Conservation (phyloP, 2,797 vertebrate genomes). For the Pseudomugil tenellus region DNA sequence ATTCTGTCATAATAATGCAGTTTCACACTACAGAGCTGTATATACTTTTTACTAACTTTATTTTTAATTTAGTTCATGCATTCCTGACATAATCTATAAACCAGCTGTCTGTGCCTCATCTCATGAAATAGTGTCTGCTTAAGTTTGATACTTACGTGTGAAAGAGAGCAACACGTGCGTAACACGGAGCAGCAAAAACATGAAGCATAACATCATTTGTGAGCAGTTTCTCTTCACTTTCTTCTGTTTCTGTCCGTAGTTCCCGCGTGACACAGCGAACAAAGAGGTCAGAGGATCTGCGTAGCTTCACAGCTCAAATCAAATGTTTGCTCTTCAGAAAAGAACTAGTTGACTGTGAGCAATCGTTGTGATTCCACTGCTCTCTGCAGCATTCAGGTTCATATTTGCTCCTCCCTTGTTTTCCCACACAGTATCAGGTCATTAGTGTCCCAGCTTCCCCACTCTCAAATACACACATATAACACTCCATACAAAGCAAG, state of each 20-base stretch:
- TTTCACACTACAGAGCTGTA: not conserved
- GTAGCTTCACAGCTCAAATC: conserved; percentile 20
- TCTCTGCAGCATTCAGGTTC: conserved; percentile 79
- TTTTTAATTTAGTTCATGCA: not conserved
- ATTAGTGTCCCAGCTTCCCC: conserved; percentile 53
- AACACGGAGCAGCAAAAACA: conserved; percentile 61
- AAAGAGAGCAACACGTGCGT: conserved; percentile 65
- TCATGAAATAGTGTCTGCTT: not conserved
- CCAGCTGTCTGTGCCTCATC: not conserved
- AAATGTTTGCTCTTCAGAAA: conserved; percentile 17
- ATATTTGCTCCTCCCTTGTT: conserved; percentile 85
- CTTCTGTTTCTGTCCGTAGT: conserved; percentile 3
- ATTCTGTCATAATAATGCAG: not conserved
- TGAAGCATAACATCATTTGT: conserved; percentile 62
- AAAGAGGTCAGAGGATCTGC: conserved; percentile 13
- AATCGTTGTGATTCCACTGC: conserved; percentile 27
- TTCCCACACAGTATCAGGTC: conserved; percentile 68
- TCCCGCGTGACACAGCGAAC: conserved; percentile 19
- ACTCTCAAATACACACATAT: conserved; percentile 39
- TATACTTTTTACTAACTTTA: not conserved
- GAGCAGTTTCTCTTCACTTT: not conserved
- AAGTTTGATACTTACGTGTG: conserved; percentile 76
- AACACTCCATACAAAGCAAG: not conserved
- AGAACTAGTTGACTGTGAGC: conserved; percentile 11
- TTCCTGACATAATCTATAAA: not conserved